Evolutionary conservation across 2,888 invertebrate species (phyloP).

Genomic region (Polydrusus pterygomalis): DNA sequence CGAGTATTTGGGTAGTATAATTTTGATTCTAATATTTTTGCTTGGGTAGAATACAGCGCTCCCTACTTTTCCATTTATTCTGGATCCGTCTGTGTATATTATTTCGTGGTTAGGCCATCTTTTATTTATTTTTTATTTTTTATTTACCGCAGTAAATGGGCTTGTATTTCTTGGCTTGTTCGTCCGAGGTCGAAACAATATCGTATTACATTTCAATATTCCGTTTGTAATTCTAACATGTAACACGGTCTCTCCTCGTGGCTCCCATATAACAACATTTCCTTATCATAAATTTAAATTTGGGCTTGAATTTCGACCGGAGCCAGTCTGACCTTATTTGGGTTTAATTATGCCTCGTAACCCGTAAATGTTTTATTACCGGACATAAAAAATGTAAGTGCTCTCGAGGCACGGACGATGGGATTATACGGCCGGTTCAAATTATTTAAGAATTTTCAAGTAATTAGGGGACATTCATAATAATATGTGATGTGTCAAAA

Average conservation of each 20-base stretch:
- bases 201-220: too few species aligned
- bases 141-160: too few species aligned
- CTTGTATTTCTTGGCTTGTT: too few species aligned
- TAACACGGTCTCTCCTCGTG: background rate
- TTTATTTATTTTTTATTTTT: too few species aligned
- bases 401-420: conserved; percentile 16
- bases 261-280: background rate
- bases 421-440: conserved; percentile 8
- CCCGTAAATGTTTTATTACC: conserved; percentile 33
- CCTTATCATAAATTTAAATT: conserved; percentile 39
- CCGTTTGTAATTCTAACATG: background rate
- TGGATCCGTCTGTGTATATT: too few species aligned
- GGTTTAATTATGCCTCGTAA: conserved; percentile 40
- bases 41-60: too few species aligned
- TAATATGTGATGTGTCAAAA: too few species aligned
- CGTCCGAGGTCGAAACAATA: too few species aligned
- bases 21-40: too few species aligned
- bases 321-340: conserved; percentile 44
- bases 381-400: conserved; percentile 39
- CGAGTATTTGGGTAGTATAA: too few species aligned
- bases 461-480: background rate
- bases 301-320: conserved; percentile 23
- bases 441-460: background rate
- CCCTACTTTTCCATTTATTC: too few species aligned
- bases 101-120: too few species aligned